Percentiles rank a stretch among this genome's conserved stretches.
Evolutionary conservation across 2,797 vertebrate species (phyloP).

Genomic region (Cyprinella venusta): DNA sequence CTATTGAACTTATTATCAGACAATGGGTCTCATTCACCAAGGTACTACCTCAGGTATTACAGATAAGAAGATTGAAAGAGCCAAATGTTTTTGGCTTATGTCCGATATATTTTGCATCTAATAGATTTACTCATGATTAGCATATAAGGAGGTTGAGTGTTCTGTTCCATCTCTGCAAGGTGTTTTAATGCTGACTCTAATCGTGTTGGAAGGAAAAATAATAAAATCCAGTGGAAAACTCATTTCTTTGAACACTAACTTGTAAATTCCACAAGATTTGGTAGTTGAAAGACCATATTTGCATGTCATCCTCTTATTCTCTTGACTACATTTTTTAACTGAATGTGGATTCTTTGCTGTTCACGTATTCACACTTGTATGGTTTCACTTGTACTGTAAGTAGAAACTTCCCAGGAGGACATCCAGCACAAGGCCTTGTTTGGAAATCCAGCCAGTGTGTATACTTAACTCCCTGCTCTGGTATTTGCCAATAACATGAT

Average conservation of each 20-base stretch:
- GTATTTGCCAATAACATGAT: slow-evolving; percentile 20
- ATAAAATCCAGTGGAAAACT: background rate
- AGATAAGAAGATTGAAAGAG: no score
- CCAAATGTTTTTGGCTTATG: no score
- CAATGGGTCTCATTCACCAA: no score
- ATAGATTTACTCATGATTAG: background rate
- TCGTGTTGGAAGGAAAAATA: background rate
- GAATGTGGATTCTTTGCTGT: background rate
- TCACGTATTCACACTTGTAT: background rate
- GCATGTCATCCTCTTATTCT: background rate
- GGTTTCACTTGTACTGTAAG: background rate
- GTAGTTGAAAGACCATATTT: background rate
- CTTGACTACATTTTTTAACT: background rate
- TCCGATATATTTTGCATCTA: background rate
- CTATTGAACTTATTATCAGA: slow-evolving; percentile 1
- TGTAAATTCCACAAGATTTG: background rate
- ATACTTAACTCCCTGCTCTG: slow-evolving; percentile 3
- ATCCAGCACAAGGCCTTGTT: background rate
- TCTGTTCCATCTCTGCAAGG: background rate
- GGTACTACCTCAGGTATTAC: no score
- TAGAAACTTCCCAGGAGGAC: background rate
- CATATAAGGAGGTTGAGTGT: background rate
- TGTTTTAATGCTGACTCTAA: background rate
- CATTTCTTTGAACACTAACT: background rate
- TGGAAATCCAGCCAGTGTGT: background rate